Base-by-base conservation (phyloP, 2,888 invertebrate genomes). In the Antheraea yamamai region DNA sequence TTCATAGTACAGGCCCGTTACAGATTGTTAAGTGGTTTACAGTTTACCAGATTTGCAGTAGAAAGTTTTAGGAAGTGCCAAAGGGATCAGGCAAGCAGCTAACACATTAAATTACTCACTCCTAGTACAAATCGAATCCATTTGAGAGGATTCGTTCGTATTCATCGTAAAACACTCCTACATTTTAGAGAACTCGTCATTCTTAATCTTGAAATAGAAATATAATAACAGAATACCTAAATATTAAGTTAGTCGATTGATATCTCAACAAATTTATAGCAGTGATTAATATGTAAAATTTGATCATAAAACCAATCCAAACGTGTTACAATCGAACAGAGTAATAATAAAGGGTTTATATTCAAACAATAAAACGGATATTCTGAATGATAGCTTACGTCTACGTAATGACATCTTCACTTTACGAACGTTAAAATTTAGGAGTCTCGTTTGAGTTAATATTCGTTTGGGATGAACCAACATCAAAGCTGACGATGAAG, bases 331-430 rank as follows among this genome's bases (percentile, higher is more conserved):
- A 90, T 91, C 87, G 87, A 90, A 91, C 84, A 80, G 87, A 83
- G 90, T 85, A 87, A 86, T 92, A 91, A 85, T 84, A 92, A 92
- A 89, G 84, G 87, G 86, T 92, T 94, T 92, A 93, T 90, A 91
- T 88, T 91, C 90, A 84, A 90, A 92, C 92, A 90, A 89, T 94
- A 92, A 94, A 94, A 92, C 84, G 89, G 90, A 90, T 90, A 89
- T 90, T 90, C 88, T 82, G 84, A 85, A 88, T 86, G 89, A 91
- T 86, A 89, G 85, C 91, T 90, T 89, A 92, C 88, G 89, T 91
- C 88, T 90, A 86, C 85, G 87, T 90, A 90, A 93, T 88, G 89
- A 89, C 92, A 85, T 88, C 89, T 87, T 87, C 90, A 89, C 85
- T 92, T 92, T 89, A 89, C 85, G 88, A 85, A 88, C 91, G 85